phyloP scores from a whole-genome alignment of 2,113 vertebrate genomes.

The Mormyrus iriodes region DNA sequence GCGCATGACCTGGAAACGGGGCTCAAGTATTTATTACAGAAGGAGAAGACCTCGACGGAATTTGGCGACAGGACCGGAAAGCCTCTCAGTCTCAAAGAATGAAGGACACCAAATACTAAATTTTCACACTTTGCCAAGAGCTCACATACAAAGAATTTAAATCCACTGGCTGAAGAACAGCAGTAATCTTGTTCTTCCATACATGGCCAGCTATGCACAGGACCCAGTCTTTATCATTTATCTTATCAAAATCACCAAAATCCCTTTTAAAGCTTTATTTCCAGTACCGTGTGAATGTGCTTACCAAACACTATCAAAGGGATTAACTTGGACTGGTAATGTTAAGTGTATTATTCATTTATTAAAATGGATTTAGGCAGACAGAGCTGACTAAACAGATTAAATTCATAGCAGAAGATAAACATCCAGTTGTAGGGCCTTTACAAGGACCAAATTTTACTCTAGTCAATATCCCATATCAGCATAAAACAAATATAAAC shows the following conservation, averaged over 20 bases:
- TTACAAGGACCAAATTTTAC: background rate
- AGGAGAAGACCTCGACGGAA: conserved; percentile 34
- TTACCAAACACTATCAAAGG: background rate
- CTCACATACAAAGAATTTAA: conserved; percentile 11
- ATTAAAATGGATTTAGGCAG: background rate
- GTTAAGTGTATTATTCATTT: background rate
- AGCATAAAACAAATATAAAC: background rate
- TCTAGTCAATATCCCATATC: background rate
- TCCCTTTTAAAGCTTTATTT: background rate
- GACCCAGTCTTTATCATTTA: background rate
- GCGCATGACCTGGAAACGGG: conserved; percentile 42
- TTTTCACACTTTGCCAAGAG: conserved; percentile 17
- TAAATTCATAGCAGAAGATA: background rate
- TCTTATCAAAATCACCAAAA: background rate
- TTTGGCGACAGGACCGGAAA: conserved; percentile 42
- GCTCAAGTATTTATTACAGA: conserved; percentile 50
- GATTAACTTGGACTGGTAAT: background rate
- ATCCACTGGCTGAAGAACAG: background rate
- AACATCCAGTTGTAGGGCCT: background rate
- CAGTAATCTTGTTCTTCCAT: conserved; percentile 3
- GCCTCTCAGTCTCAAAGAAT: conserved; percentile 21
- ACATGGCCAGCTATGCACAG: conserved; percentile 7
- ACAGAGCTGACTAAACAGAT: background rate
- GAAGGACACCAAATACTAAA: conserved; percentile 17
- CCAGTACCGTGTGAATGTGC: background rate